Evolutionary conservation across 2,888 invertebrate genomes (phyloP), one percentile per base, ranked within the genome.

Genomic region (Pollenia labialis): DNA sequence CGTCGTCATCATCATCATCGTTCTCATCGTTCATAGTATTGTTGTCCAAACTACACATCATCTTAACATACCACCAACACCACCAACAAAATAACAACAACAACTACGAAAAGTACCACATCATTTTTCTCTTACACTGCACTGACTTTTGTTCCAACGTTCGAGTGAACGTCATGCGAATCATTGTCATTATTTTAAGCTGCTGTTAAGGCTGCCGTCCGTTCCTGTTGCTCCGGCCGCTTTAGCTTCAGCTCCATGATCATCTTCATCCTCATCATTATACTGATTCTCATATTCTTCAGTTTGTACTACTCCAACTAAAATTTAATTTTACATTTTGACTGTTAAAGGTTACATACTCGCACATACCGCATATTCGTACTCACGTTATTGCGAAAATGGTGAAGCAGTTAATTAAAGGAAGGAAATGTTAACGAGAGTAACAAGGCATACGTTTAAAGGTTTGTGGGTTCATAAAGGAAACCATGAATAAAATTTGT

Each of bases 61-160:
- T 69, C 69, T 76, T 54, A 82, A 76, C 71, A 87, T 80, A 85
- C 81, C 71, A 79, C 60, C 69, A 71, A 62, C 64, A 72, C 42
- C 77, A 77, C 8, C 80, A 52, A 42, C 46, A 75, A 40, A 56
- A 66, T 42, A 69, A 56, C 48, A 52, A 42, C 50, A 58, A 48
- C 46, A 32, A 48, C 87, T 91, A 90, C 89, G 66, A 66, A 87
- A 90, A 89, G 66, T 86, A 46, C 40, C 77, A 58, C 68, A 81
- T 58, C 46, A 79, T 81, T 60, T 85, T 79, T 72, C 76, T 72
- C 76, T 71, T 71, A 71, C 9, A 80, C 56, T 56, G 11, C 58
- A 75, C 44, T 76, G 52, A 80, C 58, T 66, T 84, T 60, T 58
- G 50, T 68, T 40, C 12, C 89, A 89, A 81, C 89, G 32, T 75